phyloP scores from a whole-genome alignment of 2,888 invertebrate genomes.

The Chaetoderma sp. region DNA sequence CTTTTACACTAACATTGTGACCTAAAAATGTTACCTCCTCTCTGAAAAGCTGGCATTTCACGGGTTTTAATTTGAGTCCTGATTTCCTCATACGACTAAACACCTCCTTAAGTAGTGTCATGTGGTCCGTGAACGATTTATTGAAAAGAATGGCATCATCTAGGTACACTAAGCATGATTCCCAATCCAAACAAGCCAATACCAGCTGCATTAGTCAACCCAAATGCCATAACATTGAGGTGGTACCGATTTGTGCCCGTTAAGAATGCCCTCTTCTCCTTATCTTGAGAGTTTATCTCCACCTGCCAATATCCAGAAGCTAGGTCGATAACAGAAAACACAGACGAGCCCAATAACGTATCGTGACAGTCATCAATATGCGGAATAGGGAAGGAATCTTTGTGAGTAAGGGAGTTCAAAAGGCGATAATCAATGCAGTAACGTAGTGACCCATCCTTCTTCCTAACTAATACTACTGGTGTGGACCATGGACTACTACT shows the following conservation, averaged over 20 bases:
- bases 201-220: too few species aligned
- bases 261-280: constrained; percentile 39
- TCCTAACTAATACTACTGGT: constrained; percentile 63
- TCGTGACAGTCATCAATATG: constrained; percentile 20
- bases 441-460: constrained; percentile 50
- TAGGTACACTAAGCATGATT: neutral
- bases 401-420: constrained; percentile 36
- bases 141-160: neutral
- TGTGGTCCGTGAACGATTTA: neutral
- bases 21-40: constrained; percentile 14
- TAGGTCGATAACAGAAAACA: constrained; percentile 19
- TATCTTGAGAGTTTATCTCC: constrained; percentile 27
- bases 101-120: too few species aligned
- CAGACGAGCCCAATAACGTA: constrained; percentile 8
- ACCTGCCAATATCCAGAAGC: constrained; percentile 41
- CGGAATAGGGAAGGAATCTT: constrained; percentile 23
- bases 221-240: too few species aligned
- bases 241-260: too few species aligned
- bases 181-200: too few species aligned
- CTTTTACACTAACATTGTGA: constrained; percentile 22
- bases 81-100: neutral
- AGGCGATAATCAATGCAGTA: constrained; percentile 48
- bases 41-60: neutral
- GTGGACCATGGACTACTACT: constrained; percentile 60
- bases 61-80: neutral